A percentile compares a stretch with the other conserved stretches of the same genome.
Conservation (phyloP, 2,888 invertebrate species). For the Trileptium ribeirensis region DNA sequence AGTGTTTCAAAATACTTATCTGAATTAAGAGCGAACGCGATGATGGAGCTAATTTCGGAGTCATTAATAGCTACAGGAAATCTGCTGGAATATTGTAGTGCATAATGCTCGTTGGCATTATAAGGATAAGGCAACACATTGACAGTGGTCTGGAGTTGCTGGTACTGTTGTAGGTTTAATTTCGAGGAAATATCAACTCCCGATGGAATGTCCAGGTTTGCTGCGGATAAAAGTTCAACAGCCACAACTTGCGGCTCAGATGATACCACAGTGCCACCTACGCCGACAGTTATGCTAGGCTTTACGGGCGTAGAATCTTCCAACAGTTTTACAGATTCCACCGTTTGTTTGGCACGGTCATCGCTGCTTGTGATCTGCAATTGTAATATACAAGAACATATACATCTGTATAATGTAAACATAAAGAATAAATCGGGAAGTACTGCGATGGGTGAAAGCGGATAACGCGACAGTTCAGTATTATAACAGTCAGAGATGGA, state of each 20-base stretch:
- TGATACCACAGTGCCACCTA: no score
- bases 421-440: no score
- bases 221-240: no score
- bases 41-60: constrained; percentile 72
- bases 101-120: constrained; percentile 64
- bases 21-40: constrained; percentile 71
- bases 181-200: neutral
- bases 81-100: constrained; percentile 59
- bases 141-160: neutral
- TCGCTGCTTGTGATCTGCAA: no score
- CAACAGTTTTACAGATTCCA: neutral
- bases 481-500: no score
- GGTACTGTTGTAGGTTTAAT: neutral
- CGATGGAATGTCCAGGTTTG: neutral
- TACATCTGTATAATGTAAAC: no score
- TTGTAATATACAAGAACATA: no score
- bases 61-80: constrained; percentile 63
- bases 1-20: constrained; percentile 62
- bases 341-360: neutral
- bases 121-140: constrained; percentile 37
- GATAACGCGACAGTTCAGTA: no score
- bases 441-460: no score
- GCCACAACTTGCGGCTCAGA: no score
- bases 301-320: neutral
- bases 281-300: no score